Evolutionary conservation across 2,797 vertebrate species (phyloP), one percentile per base, ranked within the genome.

Genomic region (Lepus townsendii): DNA sequence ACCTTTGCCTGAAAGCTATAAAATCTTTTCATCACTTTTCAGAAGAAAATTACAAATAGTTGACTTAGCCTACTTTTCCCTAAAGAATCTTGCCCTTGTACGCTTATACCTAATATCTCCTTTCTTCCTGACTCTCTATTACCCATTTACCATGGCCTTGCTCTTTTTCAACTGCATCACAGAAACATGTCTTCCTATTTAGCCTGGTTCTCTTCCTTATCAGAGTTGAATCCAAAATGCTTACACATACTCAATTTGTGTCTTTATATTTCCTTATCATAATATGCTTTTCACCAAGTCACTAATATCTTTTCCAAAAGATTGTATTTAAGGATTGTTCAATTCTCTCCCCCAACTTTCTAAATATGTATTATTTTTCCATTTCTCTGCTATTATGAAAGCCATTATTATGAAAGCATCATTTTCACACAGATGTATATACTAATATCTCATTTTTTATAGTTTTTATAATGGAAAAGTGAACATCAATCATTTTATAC

Each of bases 191-290:
- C 20, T 88, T 57, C 77, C 24, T n/a, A 2, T 63, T 8, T 66
- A n/a, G 38, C 27, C 26, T 94, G 2, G 3, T 42, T 79, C 11
- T 42, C 27, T 78, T 95, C 50, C 10, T 78, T 76, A 72, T 9
- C 12, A 32, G 60, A 47, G 38, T 63, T 68, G 1, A 94, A 88
- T 60, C 80, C 6, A 63, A 83, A 57, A 27, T 83, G 24, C 17
- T 71, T 30, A 24, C 66, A 24, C 10, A 38, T 52, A 24, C 75
- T 76, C 77, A 87, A 32, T 47, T 72, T 38, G 1, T 27, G 30
- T 57, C 50, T 87, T 78, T 60, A 38, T 63, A 60, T 91, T 84
- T 96, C 80, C n/a, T 87, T 95, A 16, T 83, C 32, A 38, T 84
- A 24, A 24, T 80, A 32, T 80, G 10, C 11, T 27, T 68, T 60